Conservation (phyloP, 2,888 invertebrate genomes). For the Drosophila gaucha region DNA sequence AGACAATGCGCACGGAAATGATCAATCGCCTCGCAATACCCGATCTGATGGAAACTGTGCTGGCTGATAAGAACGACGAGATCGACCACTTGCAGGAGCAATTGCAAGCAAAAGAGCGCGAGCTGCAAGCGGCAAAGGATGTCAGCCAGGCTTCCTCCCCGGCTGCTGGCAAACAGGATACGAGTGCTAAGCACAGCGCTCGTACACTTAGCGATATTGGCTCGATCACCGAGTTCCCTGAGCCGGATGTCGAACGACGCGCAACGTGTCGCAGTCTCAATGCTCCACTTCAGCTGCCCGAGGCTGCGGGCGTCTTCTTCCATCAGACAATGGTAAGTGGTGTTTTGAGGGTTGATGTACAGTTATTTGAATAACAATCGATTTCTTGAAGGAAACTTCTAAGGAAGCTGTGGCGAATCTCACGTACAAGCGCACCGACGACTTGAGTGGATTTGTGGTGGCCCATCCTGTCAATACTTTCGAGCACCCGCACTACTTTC, state of each 20-base stretch:
- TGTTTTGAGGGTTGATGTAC: neutral
- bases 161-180: conserved; percentile 84
- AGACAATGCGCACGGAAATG: conserved; percentile 85
- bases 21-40: conserved; percentile 86
- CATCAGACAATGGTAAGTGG: conserved; percentile 80
- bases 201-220: conserved; percentile 90
- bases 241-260: conserved; percentile 87
- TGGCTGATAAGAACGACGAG: conserved; percentile 90
- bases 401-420: conserved; percentile 82
- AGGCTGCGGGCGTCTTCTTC: conserved; percentile 69
- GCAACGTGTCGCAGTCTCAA: conserved; percentile 80
- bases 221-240: conserved; percentile 90
- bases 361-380: neutral
- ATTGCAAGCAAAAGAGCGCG: conserved; percentile 83
- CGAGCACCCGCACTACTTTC: conserved; percentile 84
- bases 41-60: conserved; percentile 87
- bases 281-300: conserved; percentile 75
- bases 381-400: conserved; percentile 76
- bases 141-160: conserved; percentile 79
- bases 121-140: conserved; percentile 86
- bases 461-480: conserved; percentile 81
- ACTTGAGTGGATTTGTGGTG: conserved; percentile 75
- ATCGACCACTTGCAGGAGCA: conserved; percentile 87
- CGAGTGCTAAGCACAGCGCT: conserved; percentile 87
- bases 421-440: conserved; percentile 81